phyloP scores from a whole-genome alignment of 1,140 invertebrate species.

The Gerris buenoi region DNA sequence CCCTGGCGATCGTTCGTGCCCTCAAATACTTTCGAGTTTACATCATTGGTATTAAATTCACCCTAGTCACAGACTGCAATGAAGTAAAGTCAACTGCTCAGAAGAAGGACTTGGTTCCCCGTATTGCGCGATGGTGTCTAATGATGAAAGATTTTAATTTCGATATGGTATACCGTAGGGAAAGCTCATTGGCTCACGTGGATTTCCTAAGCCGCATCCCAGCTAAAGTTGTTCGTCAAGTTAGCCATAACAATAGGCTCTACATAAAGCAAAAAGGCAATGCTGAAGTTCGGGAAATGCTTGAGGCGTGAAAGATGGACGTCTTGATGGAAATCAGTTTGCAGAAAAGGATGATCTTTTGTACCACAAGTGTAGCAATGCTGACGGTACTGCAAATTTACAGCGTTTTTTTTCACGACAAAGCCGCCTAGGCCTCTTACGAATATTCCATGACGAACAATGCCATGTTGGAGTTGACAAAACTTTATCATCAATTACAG shows the following conservation, averaged over 20 bases:
- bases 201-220: neutral
- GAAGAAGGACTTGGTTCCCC: neutral
- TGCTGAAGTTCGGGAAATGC: neutral
- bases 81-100: neutral
- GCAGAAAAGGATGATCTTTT: conserved; percentile 11
- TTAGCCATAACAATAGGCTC: neutral
- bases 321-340: neutral
- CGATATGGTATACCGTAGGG: neutral
- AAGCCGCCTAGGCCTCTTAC: too few species aligned
- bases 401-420: conserved; percentile 21
- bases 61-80: neutral
- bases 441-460: too few species aligned
- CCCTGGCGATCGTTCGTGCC: neutral
- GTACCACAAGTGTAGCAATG: conserved; percentile 18
- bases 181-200: neutral
- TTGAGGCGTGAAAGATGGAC: neutral
- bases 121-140: neutral
- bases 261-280: neutral
- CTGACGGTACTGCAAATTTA: conserved; percentile 12
- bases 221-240: neutral
- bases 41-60: neutral
- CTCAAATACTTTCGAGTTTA: neutral
- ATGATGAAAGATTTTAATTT: neutral
- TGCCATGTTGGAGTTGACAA: conserved; percentile 23
- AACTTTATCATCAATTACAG: conserved; percentile 12